Percentiles rank a stretch among this genome's conserved stretches.
Conservation (phyloP, 2,888 invertebrate genomes). For the Pheosia tremula region DNA sequence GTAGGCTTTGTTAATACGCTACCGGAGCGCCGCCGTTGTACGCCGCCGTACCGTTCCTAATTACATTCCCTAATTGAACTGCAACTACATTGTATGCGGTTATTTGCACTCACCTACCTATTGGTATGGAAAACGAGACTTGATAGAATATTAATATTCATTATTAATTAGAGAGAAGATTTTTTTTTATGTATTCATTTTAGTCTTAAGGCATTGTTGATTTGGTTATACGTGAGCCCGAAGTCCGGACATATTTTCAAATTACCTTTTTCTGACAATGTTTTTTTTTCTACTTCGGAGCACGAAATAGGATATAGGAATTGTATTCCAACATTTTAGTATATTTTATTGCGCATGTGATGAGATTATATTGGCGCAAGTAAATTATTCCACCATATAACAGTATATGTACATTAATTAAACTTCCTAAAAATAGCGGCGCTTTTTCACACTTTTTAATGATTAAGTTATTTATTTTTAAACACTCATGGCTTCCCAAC, state of each 20-base stretch:
- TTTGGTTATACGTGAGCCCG: too few species aligned
- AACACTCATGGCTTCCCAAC: conserved; percentile 37
- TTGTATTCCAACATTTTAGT: too few species aligned
- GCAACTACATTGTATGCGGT: conserved; percentile 50
- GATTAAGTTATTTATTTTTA: conserved; percentile 42
- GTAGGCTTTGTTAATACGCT: conserved; percentile 1
- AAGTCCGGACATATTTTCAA: too few species aligned
- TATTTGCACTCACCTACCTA: conserved; percentile 24
- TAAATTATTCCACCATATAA: background rate
- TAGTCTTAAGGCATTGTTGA: too few species aligned
- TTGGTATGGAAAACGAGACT: background rate
- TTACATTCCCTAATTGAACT: conserved; percentile 64
- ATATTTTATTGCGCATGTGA: too few species aligned
- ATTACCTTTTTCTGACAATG: too few species aligned
- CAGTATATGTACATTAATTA: conserved; percentile 2
- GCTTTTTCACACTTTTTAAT: conserved; percentile 36
- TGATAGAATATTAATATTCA: background rate
- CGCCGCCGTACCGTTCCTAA: conserved; percentile 50
- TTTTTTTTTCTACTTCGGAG: too few species aligned
- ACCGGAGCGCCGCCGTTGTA: conserved; percentile 13
- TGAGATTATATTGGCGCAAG: background rate
- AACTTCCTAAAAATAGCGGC: conserved; percentile 16
- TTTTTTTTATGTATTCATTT: too few species aligned
- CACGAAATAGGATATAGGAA: too few species aligned
- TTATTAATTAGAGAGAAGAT: too few species aligned